phyloP scores from a whole-genome alignment of 2,888 invertebrate genomes.

The Dioctria linearis region DNA sequence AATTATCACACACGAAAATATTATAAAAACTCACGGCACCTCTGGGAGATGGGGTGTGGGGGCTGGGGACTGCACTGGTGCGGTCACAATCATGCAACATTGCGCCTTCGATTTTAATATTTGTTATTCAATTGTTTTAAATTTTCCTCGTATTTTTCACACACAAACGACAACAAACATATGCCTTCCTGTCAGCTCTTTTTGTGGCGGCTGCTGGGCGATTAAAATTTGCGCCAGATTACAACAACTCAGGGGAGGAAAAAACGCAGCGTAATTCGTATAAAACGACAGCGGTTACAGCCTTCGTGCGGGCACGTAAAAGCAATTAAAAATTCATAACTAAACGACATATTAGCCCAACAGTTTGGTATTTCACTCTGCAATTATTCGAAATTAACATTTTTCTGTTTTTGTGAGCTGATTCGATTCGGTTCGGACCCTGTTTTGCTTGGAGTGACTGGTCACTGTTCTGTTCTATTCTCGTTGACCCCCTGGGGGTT shows the following conservation, averaged over 20 bases:
- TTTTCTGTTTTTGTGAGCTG: conserved; percentile 16
- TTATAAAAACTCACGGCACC: too few species aligned
- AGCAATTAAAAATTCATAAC: conserved; percentile 53
- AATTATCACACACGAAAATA: too few species aligned
- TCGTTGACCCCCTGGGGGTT: background rate
- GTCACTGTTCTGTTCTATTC: background rate
- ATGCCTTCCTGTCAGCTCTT: conserved; percentile 7
- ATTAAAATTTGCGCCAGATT: conserved; percentile 21
- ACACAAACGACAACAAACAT: conserved; percentile 12
- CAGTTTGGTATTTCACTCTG: conserved; percentile 50
- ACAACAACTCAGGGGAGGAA: conserved; percentile 31
- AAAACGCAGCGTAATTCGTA: conserved; percentile 30
- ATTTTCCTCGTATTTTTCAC: conserved; percentile 42
- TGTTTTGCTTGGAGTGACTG: conserved; percentile 15
- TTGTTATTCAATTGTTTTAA: conserved; percentile 44
- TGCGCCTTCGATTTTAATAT: conserved; percentile 35
- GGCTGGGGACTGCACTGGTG: too few species aligned
- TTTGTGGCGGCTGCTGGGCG: background rate
- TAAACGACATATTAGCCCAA: conserved; percentile 52
- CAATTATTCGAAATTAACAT: conserved; percentile 42
- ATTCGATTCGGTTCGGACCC: conserved; percentile 3
- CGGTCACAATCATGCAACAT: conserved; percentile 24
- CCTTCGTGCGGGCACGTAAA: conserved; percentile 36
- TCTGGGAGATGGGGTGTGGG: too few species aligned
- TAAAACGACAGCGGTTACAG: conserved; percentile 34